Base-by-base conservation (phyloP, 2,113 vertebrate genomes). In the Phyllostomus discolor region DNA sequence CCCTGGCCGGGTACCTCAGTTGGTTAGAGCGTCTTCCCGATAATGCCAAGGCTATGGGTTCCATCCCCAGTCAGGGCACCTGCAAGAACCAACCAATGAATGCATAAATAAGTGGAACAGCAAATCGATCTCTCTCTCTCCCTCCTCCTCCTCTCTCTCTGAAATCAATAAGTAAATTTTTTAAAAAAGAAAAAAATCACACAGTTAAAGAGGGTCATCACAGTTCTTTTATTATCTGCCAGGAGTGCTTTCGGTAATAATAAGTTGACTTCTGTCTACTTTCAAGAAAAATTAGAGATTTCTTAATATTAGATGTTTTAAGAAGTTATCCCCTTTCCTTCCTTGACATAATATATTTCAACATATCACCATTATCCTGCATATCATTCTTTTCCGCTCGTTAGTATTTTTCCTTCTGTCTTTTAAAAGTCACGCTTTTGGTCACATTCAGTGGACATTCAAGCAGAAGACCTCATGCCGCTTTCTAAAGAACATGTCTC, bases 371-470 rank as follows among this genome's bases (percentile, higher is more conserved):
- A 28, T 86, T 62, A 1, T 73, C 50, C 19, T 12, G 15, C 8
- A 1, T 43, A 57, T 96, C n/a, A 46, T 11, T 41, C 62, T 96
- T 28, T 73, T 59, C 20, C 95, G 14, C 54, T 97, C 14, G 9
- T 35, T 92, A 80, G 19, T 35, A 0, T 91, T 83, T 24, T 79
- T 90, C 10, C 78, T 14, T 62, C 48, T 79, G 38, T 76, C 64
- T 95, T 84, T 88, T 85, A 79, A 80, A 92, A 91, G 50, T 91
- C 79, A 67, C 9, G 28, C 76, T 93, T 85, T 83, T 43, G 81
- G 28, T 75, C 26, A 2, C 31, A 96, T 70, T 48, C 54, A 31
- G 12, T 84, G 46, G 46, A 10, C 66, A 38, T 93, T 26, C 22
- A 73, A 35, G 52, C 94, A 66, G 35, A 97, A 97, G 97, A 76